Evolutionary conservation across 2,113 vertebrate genomes (phyloP), one percentile per base, ranked within the genome.

Genomic region (Colistium nudipinnis): DNA sequence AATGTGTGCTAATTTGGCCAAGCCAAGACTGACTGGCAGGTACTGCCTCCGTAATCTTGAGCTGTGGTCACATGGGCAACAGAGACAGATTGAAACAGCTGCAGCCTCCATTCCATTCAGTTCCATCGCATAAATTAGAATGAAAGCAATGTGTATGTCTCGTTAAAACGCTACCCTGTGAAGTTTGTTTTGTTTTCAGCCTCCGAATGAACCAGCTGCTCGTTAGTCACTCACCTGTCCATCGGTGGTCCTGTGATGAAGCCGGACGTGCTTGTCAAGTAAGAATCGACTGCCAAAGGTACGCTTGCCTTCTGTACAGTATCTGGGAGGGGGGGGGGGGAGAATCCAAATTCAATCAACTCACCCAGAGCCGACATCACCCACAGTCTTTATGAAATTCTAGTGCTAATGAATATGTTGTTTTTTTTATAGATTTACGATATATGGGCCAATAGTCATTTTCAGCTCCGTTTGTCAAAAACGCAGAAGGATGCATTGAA

Each of bases 261-360:
- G 94, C 55, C 95, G 95, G 61, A 98, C 91, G 33, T 98, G 96
- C 0, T 97, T 97, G 89, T 98, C 96, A 84, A 98, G 89, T 70
- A 97, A 92, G 54, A 98, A 94, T 0, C 95, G 95, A 76, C 96
- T 98, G 83, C 96, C 96, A 88, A 98, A 98, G 17, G 95, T 98
- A 1, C 96, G 88, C 31, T 97, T 97, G 2, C 95, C 96, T 83
- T 98, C 96, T 0, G 95, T 96, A 89, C 96, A 98, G 81, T 94
- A 97, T 88, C 96, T 97, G 89, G 1, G 63, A 65, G n/a, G n/a
- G n/a, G n/a, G n/a, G n/a, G n/a, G n/a, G n/a, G n/a, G n/a, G n/a
- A n/a, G n/a, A n/a, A n/a, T n/a, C n/a, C n/a, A n/a, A 0, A n/a
- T 39, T 39, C 8, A 30, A 56, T 56, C 24, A 62, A 35, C 11